phyloP scores from a whole-genome alignment of 2,797 vertebrate species.

The Gadopsis bispinosus region DNA sequence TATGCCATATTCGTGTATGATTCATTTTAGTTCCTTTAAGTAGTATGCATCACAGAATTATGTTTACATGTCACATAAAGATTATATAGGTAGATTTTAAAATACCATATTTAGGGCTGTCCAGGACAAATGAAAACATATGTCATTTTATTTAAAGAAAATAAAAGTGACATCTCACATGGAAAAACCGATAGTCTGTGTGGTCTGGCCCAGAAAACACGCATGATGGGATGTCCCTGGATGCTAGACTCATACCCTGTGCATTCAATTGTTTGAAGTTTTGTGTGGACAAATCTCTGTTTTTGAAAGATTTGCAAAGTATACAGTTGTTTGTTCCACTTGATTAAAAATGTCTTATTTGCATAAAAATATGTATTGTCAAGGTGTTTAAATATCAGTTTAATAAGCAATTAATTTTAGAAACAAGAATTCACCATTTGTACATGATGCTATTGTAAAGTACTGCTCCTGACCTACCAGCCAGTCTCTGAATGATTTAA shows the following conservation, averaged over 20 bases:
- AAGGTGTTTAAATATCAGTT: slow-evolving; percentile 26
- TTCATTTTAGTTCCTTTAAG: not conserved
- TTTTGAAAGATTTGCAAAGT: slow-evolving; percentile 21
- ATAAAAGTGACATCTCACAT: not conserved
- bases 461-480: slow-evolving; percentile 1
- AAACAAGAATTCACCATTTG: not conserved
- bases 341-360: slow-evolving; percentile 34
- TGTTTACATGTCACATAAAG: slow-evolving; percentile 3
- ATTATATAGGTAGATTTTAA: not conserved
- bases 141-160: not conserved
- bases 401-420: not conserved
- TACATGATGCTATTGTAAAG: not conserved
- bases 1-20: too few relatives aligned
- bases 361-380: not conserved
- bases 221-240: not conserved
- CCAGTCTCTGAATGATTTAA: not conserved
- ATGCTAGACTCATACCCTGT: slow-evolving; percentile 10
- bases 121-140: not conserved
- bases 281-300: slow-evolving; percentile 11
- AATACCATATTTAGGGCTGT: not conserved
- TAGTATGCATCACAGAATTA: not conserved
- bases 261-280: slow-evolving; percentile 22
- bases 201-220: not conserved
- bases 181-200: not conserved
- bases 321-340: slow-evolving; percentile 21